A percentile compares a stretch with the other conserved stretches of the same genome.
phyloP scores from a whole-genome alignment of 2,797 vertebrate genomes.

The Cheirogaleus major region DNA sequence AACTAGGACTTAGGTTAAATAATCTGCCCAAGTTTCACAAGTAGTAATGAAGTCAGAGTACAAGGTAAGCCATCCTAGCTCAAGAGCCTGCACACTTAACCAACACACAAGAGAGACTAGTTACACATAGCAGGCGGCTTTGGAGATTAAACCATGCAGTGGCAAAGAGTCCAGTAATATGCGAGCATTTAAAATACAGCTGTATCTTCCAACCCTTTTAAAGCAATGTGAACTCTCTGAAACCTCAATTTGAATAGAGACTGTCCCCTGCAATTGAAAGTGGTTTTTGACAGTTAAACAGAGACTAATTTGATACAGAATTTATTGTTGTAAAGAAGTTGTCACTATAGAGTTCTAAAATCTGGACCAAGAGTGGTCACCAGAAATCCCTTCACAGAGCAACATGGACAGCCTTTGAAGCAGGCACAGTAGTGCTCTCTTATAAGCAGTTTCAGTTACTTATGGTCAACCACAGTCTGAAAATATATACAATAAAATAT shows the following conservation, averaged over 20 bases:
- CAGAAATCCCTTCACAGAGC: neutral
- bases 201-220: neutral
- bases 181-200: neutral
- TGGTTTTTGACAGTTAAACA: neutral
- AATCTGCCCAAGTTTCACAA: neutral
- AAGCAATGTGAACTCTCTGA: conserved; percentile 25
- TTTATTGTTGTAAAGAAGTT: conserved; percentile 21
- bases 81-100: neutral
- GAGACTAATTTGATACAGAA: neutral
- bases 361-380: neutral
- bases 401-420: neutral
- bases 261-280: neutral
- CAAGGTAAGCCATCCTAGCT: neutral
- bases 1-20: neutral
- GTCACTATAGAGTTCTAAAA: neutral
- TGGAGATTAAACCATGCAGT: neutral
- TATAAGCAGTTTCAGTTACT: neutral
- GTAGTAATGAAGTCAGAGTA: neutral
- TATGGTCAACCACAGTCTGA: neutral
- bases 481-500: neutral
- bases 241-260: conserved; percentile 37
- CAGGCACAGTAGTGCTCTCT: neutral
- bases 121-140: neutral
- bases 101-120: neutral
- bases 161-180: neutral